Conservation (phyloP, 1,140 invertebrate species). For the Drosophila ohnishii region DNA sequence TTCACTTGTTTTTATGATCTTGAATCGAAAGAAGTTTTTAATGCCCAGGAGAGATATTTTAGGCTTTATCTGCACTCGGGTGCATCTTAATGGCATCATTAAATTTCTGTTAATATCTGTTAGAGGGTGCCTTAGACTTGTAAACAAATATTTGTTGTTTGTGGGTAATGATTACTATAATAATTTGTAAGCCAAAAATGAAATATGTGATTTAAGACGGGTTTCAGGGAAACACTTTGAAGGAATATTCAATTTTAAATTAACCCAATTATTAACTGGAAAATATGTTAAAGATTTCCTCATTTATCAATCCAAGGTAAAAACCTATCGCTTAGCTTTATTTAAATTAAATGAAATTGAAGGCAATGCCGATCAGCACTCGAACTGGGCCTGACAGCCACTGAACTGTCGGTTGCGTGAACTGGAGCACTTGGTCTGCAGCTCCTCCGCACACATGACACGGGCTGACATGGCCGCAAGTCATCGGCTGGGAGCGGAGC, state of each 20-base stretch:
- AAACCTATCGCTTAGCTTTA: background rate
- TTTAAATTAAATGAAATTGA: slow-evolving; percentile 4
- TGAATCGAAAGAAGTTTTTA: background rate
- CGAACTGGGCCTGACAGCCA: slow-evolving; percentile 19
- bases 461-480: slow-evolving; percentile 26
- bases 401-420: slow-evolving; percentile 37
- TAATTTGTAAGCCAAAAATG: background rate
- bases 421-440: slow-evolving; percentile 41
- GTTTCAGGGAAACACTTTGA: background rate
- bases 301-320: background rate
- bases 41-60: slow-evolving; percentile 2
- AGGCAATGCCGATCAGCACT: slow-evolving; percentile 7
- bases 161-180: background rate
- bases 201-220: background rate
- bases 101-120: background rate
- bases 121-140: background rate
- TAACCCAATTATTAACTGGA: background rate
- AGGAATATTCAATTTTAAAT: background rate
- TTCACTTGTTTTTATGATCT: background rate
- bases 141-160: background rate
- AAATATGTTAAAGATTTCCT: background rate
- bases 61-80: background rate
- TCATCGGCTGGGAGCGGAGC: slow-evolving; percentile 36
- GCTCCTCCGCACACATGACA: slow-evolving; percentile 46
- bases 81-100: slow-evolving; percentile 7